Evolutionary conservation across 2,113 vertebrate species (phyloP), one percentile per base, ranked within the genome.

Genomic region (Anoura caudifer): DNA sequence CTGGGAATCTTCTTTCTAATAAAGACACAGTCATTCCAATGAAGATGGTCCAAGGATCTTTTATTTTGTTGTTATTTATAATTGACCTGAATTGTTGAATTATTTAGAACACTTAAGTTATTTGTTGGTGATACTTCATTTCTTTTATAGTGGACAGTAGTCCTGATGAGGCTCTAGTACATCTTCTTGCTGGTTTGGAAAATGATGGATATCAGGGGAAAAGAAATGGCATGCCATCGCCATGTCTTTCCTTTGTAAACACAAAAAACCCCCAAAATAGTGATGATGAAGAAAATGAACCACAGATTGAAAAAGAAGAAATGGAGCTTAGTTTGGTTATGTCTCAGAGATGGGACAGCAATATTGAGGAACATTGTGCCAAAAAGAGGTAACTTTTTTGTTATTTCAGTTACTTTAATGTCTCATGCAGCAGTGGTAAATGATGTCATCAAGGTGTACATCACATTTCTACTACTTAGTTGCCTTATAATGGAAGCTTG

Each of bases 321-420:
- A 98, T 99, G 63, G 99, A 99, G 95, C 99, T 99, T 91, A 99
- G 99, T 97, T 95, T 99, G 95, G 83, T 99, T 38, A 99, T 99
- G 99, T 99, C 99, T 82, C 99, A 99, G 87, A 98, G 99, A 87
- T 99, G 99, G 99, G 99, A 99, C 98, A 98, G 80, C 80, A 98
- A 98, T 96, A 87, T 98, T 93, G 97, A 98, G 87, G 98, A 99
- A 61, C 98, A 95, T 41, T 98, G 98, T 31, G 91, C 98, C 56
- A 98, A 98, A 97, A 98, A 95, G 88, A 99, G 99, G 99, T 98
- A 98, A 96, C 14, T 93, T 61, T 96, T 80, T 76, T 75, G 4
- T 86, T 83, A 73, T 77, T 96, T 96, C 24, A 65, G 22, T 84
- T 95, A 43, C 20, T 93, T 67, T 79, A 92, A 47, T 72, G 26